These are phyloP conservation scores for Oligia strigilis DNA, from an alignment of 2,888 invertebrate species.

Conservation along the genomic window DNA sequence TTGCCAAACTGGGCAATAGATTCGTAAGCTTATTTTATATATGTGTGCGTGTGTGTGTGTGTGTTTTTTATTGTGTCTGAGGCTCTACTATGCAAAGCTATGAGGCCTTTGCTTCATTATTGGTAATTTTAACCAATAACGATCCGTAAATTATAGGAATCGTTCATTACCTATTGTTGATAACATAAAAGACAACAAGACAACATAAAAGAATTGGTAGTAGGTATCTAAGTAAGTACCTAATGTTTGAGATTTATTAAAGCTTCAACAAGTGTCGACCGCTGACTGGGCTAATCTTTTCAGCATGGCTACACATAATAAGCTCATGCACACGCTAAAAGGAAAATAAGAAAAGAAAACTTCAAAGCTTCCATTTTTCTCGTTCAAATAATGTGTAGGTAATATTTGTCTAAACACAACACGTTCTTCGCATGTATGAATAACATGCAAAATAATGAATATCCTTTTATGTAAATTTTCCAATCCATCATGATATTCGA, in stretches of 20 bases:
- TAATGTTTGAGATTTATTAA: background rate
- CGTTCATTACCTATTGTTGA: no score
- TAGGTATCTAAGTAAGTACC: background rate
- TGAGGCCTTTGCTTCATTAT: background rate
- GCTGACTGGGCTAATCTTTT: background rate
- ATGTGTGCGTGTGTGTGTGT: background rate
- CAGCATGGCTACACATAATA: background rate
- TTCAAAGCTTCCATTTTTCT: background rate
- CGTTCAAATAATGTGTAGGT: background rate
- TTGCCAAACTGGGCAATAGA: background rate
- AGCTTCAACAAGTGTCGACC: background rate
- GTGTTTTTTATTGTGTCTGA: background rate
- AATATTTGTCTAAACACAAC: conserved; percentile 9
- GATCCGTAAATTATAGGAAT: background rate
- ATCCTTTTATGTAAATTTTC: conserved; percentile 10
- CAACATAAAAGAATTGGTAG: no score
- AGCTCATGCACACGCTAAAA: background rate
- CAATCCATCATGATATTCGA: conserved; percentile 16
- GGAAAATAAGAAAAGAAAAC: background rate
- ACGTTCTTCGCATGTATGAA: conserved; percentile 13
- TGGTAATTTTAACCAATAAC: background rate
- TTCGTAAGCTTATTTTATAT: background rate
- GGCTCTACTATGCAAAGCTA: background rate
- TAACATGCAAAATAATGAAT: conserved; percentile 24
- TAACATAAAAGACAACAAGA: background rate